phyloP scores from a whole-genome alignment of 2,888 invertebrate species.

The Drosophila leonis region DNA sequence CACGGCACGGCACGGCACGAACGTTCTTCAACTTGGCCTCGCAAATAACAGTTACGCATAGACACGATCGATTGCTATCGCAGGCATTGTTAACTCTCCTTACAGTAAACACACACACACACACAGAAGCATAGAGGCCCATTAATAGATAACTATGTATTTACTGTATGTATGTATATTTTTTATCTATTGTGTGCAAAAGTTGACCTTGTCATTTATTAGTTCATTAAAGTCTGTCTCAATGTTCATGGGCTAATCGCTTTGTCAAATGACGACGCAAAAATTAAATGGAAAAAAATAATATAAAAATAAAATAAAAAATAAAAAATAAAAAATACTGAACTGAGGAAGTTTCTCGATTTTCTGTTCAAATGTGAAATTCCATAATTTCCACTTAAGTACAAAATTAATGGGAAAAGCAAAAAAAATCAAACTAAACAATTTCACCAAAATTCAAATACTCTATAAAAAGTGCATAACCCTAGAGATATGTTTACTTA shows the following conservation, averaged over 20 bases:
- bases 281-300: neutral
- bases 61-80: constrained; percentile 48
- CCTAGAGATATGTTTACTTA: neutral
- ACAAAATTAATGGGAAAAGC: neutral
- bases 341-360: neutral
- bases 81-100: constrained; percentile 27
- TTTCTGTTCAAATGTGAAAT: neutral
- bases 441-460: constrained; percentile 4
- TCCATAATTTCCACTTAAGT: neutral
- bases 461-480: neutral
- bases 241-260: constrained; percentile 38
- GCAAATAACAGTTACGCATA: constrained; percentile 36
- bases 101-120: constrained; percentile 11
- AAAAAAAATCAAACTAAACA: neutral
- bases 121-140: neutral
- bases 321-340: too few species aligned
- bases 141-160: constrained; percentile 17
- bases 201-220: constrained; percentile 45
- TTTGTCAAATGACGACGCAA: constrained; percentile 33
- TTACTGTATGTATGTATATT: constrained; percentile 6
- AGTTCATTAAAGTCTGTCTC: constrained; percentile 28
- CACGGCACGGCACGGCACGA: constrained; percentile 19
- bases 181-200: constrained; percentile 24
- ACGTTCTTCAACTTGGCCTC: constrained; percentile 24
- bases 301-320: neutral